Base-by-base conservation (phyloP, 2,113 vertebrate species). In the Tupaia tana region DNA sequence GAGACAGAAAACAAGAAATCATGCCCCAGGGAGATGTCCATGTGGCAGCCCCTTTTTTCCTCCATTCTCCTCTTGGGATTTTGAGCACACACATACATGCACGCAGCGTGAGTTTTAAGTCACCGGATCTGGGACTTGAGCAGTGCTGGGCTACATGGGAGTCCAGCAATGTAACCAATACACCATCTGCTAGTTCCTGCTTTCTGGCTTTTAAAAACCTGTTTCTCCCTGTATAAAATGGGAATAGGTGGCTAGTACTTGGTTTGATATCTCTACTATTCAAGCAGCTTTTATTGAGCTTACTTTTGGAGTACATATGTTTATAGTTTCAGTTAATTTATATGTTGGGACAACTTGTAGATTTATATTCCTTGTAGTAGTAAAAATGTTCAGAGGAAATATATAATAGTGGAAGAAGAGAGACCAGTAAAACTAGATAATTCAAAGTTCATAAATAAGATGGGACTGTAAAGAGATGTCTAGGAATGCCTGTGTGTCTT, bases 371-470 rank as follows among this genome's bases (percentile, higher is more conserved):
- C 11, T 82, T 78, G 6, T 3, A 77, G 5, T 7, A 88, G 4
- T 96, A 73, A 70, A 93, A 31, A 1, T 91, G 22, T 93, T 95
- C 24, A 93, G 70, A 31, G 75, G 9, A 70, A 69, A 52, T 86
- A 52, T 20, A 34, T 80, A 63, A 82, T 2, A 90, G 7, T 83
- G 24, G n/a, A 92, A 79, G 8, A 59, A 81, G 34, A 84, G 29
- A 90, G n/a, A 67, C 12, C 9, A 25, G 24, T n/a, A 34, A 90
- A 88, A 56, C 27, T 80, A 92, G 70, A 69, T 58, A 66, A 82
- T 73, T 75, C 74, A 74, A 63, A 69, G 71, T 80, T 78, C 19
- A 82, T 91, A 80, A 83, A 54, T 58, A 91, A 89, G 74, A 63
- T 29, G 13, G 25, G 58, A 83, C 18, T 90, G 9, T 69, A 34